Conservation (phyloP, 2,113 vertebrate species). For the Sinocyclocheilus anshuiensis region DNA sequence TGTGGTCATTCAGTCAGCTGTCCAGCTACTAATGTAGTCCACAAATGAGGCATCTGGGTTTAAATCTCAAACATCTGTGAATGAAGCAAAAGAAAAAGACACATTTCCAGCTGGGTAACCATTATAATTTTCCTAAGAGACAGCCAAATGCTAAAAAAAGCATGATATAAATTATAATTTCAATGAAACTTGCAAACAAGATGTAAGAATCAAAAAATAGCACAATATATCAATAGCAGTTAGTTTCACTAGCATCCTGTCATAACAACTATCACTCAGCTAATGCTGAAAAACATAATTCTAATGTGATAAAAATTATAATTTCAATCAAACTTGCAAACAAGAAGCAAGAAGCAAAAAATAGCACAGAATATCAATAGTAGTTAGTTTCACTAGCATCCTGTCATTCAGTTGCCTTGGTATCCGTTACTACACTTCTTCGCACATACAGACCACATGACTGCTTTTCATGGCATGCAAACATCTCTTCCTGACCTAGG, state of each 20-base stretch:
- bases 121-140: not conserved
- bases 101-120: conserved; percentile 13
- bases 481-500: not conserved
- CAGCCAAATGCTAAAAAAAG: not conserved
- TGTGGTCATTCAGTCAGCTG: not conserved
- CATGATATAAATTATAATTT: not conserved
- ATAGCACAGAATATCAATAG: not conserved
- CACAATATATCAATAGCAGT: not conserved
- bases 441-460: not conserved
- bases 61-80: conserved; percentile 24
- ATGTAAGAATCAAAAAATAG: not conserved
- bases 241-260: not conserved
- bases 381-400: not conserved
- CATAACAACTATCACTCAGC: not conserved
- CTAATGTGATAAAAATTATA: not conserved
- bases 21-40: conserved; percentile 1
- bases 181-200: not conserved
- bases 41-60: conserved; percentile 12
- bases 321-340: not conserved
- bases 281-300: not conserved
- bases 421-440: not conserved
- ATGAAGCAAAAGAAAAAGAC: not conserved
- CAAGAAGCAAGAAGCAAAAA: not conserved
- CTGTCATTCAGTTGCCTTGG: not conserved
- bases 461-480: not conserved